phyloP scores from a whole-genome alignment of 2,888 invertebrate species.

The Coremacera marginata region DNA sequence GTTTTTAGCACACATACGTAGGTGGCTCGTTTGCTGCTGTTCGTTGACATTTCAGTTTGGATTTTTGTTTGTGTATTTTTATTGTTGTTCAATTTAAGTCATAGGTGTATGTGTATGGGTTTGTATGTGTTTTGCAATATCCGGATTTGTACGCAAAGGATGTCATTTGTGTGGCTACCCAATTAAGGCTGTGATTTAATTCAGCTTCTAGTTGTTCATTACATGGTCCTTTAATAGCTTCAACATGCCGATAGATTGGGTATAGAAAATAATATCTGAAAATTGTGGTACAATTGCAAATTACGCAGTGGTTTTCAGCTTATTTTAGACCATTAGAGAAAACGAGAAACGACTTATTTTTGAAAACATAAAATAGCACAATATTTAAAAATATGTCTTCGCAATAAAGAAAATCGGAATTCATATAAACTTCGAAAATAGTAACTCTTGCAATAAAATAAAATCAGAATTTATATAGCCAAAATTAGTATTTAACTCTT shows the following conservation, averaged over 20 bases:
- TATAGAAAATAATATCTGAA: too few species aligned
- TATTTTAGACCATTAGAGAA: too few species aligned
- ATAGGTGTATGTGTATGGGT: neutral
- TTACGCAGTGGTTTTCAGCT: too few species aligned
- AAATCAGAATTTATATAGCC: too few species aligned
- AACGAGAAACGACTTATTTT: too few species aligned
- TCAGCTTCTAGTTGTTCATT: neutral
- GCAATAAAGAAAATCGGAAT: too few species aligned
- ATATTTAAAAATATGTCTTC: too few species aligned
- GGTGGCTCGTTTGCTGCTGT: neutral
- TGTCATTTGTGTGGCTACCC: slow-evolving; percentile 9
- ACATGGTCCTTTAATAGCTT: slow-evolving; percentile 2
- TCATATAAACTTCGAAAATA: too few species aligned
- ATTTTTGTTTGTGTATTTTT: slow-evolving; percentile 23
- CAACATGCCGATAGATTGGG: neutral
- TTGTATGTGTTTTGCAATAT: neutral
- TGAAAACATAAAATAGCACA: too few species aligned
- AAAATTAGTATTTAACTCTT: too few species aligned
- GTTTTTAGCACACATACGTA: neutral
- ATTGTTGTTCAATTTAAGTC: slow-evolving; percentile 8
- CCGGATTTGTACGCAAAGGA: slow-evolving; percentile 2
- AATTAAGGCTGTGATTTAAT: slow-evolving; percentile 27
- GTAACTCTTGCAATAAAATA: too few species aligned
- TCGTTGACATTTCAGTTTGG: slow-evolving; percentile 26
- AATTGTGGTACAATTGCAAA: too few species aligned